Evolutionary conservation across 2,888 invertebrate species (phyloP).

Genomic region (Vanessa cardui): DNA sequence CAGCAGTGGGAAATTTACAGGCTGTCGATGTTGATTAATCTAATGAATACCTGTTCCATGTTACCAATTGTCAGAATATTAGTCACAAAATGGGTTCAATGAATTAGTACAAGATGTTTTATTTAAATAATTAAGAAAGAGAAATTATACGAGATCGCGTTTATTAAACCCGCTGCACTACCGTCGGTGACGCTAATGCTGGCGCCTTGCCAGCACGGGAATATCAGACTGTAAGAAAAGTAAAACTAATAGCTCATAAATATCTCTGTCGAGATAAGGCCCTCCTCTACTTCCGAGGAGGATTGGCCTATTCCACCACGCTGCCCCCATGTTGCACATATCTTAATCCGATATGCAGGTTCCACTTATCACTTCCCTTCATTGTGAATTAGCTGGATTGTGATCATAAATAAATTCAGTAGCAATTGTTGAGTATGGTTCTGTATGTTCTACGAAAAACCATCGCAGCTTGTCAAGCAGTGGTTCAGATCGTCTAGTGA

Average conservation of each 20-base stretch:
- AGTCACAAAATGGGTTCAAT: background rate
- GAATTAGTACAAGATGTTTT: background rate
- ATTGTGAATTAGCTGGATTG: background rate
- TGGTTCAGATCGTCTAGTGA: too few species aligned
- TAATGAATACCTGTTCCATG: too few species aligned
- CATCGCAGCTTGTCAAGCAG: too few species aligned
- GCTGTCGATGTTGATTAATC: too few species aligned
- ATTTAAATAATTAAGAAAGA: background rate
- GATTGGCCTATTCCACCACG: too few species aligned
- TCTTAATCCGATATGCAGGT: background rate
- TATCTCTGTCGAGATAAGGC: background rate
- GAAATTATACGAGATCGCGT: background rate
- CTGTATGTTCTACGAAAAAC: too few species aligned
- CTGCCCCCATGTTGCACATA: background rate
- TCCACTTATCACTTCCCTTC: too few species aligned
- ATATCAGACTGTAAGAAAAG: background rate
- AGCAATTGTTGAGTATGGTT: too few species aligned
- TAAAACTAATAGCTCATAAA: background rate
- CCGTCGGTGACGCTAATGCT: background rate
- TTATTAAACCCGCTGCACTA: slow-evolving; percentile 1
- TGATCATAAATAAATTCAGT: background rate
- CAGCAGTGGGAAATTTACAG: too few species aligned
- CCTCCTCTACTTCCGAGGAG: too few species aligned
- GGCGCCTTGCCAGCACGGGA: background rate
- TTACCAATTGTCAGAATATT: too few species aligned